A percentile compares a stretch with the other conserved stretches of the same genome.
These are phyloP conservation scores for Holocentrus rufus DNA, from an alignment of 2,797 vertebrate genomes.

Conservation along the genomic window DNA sequence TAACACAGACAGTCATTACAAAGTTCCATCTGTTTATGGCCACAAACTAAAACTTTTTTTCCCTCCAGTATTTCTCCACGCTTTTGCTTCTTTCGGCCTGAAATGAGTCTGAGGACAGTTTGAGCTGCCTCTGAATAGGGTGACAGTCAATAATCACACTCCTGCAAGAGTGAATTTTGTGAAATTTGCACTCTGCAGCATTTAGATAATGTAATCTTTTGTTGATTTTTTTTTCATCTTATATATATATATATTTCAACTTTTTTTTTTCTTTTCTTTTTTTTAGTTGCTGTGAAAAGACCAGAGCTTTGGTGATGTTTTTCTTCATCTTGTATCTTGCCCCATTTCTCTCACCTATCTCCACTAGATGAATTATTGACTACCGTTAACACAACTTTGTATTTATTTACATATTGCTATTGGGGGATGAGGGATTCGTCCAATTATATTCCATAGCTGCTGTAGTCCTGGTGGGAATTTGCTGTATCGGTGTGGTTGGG, in stretches of 20 bases:
- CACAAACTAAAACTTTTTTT: too few species aligned
- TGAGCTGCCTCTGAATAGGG: conserved; percentile 1
- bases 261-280: conserved; percentile 26
- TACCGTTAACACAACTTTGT: conserved; percentile 34
- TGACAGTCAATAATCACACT: conserved; percentile 37
- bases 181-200: too few species aligned
- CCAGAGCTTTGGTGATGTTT: conserved; percentile 30
- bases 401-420: conserved; percentile 17
- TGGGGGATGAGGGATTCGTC: conserved; percentile 53
- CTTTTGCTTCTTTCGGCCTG: not conserved
- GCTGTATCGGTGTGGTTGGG: conserved; percentile 64
- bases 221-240: too few species aligned
- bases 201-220: too few species aligned
- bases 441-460: conserved; percentile 56
- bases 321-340: conserved; percentile 45
- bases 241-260: too few species aligned
- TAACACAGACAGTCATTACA: too few species aligned
- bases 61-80: not conserved
- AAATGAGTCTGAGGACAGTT: not conserved
- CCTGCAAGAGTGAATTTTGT: too few species aligned
- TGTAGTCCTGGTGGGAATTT: conserved; percentile 53
- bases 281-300: conserved; percentile 25
- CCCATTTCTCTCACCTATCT: conserved; percentile 42
- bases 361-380: conserved; percentile 23
- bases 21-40: too few species aligned